Conservation (phyloP, 1,140 invertebrate species). For the Homalodisca vitripennis region DNA sequence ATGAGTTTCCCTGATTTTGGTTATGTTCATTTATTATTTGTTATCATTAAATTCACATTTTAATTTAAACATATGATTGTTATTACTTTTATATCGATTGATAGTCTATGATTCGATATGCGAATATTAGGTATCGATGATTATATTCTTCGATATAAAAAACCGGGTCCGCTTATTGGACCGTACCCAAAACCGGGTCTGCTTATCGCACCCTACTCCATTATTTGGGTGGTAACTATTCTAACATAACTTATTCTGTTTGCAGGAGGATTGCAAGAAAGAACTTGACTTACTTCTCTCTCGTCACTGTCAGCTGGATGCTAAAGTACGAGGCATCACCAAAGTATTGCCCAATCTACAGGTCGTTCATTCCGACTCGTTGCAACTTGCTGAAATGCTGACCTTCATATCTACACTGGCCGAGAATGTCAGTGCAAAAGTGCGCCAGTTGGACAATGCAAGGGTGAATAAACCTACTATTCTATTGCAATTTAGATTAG, state of each 20-base stretch:
- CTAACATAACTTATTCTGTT: conserved; percentile 27
- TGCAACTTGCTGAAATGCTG: conserved; percentile 79
- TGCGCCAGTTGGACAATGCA: conserved; percentile 88
- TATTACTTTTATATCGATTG: neutral
- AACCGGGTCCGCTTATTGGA: too few species aligned
- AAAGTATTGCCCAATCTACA: conserved; percentile 68
- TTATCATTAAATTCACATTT: too few species aligned
- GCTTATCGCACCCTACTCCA: too few species aligned
- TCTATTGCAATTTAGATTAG: neutral
- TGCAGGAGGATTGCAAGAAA: conserved; percentile 57
- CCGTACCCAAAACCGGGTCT: too few species aligned
- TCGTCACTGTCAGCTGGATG: conserved; percentile 61
- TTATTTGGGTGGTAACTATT: neutral
- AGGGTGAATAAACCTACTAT: conserved; percentile 55
- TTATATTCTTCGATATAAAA: neutral
- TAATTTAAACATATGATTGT: neutral
- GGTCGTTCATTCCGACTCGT: conserved; percentile 66
- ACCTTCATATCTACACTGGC: conserved; percentile 86
- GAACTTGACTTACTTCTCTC: conserved; percentile 60
- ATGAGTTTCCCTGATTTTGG: too few species aligned
- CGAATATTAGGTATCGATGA: neutral
- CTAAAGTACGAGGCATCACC: conserved; percentile 61
- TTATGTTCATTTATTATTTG: too few species aligned
- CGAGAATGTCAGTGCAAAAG: conserved; percentile 94
- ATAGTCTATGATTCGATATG: neutral